Conservation (phyloP, 2,797 vertebrate genomes). For the Darevskia mixta region DNA sequence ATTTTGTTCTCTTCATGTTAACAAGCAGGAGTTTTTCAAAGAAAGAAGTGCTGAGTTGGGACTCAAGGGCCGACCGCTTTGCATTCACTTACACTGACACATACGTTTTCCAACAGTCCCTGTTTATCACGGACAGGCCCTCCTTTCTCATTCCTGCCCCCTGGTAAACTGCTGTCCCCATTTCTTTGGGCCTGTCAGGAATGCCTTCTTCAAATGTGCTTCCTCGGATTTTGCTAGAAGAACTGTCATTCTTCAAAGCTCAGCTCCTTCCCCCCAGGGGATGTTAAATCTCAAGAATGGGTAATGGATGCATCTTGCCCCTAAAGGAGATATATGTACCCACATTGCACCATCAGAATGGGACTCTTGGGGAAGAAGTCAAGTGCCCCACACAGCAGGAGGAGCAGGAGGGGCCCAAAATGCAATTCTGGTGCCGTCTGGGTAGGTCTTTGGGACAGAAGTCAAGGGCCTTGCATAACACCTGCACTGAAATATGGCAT, state of each 20-base stretch:
- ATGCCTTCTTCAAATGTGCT: neutral
- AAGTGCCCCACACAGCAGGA: no score
- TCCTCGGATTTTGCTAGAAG: neutral
- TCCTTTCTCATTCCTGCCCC: neutral
- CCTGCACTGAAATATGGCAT: no score
- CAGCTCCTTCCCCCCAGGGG: neutral
- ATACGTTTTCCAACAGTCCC: no score
- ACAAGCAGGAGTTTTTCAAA: slow-evolving; percentile 1
- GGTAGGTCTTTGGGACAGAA: no score
- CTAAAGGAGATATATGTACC: no score
- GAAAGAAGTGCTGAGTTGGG: neutral
- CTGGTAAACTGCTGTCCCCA: neutral
- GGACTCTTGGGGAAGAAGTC: no score
- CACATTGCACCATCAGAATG: no score
- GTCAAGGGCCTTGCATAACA: no score
- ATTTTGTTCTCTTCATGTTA: neutral
- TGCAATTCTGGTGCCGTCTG: no score
- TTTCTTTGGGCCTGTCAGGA: neutral
- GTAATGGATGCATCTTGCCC: neutral
- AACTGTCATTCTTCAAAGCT: neutral
- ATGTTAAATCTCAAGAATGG: neutral
- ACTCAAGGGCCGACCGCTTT: neutral
- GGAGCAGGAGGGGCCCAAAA: no score
- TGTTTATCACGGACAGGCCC: neutral
- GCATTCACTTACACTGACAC: neutral